A percentile compares a stretch with the other conserved stretches of the same genome.
Conservation (phyloP, 2,797 vertebrate species). For the Adrianichthys oophorus region DNA sequence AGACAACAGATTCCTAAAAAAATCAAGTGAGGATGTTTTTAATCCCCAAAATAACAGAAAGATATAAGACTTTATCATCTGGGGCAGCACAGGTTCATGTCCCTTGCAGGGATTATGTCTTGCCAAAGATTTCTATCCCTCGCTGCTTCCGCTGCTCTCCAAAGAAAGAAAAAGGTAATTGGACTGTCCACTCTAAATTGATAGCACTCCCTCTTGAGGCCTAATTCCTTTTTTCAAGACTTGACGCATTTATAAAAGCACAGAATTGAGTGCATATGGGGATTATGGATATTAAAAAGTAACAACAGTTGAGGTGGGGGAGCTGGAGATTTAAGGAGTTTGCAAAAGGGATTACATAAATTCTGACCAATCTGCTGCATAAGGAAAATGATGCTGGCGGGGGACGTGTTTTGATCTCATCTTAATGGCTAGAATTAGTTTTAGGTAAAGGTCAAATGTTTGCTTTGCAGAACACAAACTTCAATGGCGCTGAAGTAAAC, state of each 20-base stretch:
- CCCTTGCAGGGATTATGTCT: slow-evolving; percentile 26
- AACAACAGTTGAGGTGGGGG: slow-evolving; percentile 48
- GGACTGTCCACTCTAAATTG: slow-evolving; percentile 59
- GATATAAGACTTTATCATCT: background rate
- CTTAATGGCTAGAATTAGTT: slow-evolving; percentile 11
- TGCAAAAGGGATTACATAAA: slow-evolving; percentile 45
- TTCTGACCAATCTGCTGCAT: slow-evolving; percentile 25
- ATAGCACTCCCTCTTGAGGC: slow-evolving; percentile 53
- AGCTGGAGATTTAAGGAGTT: slow-evolving; percentile 27
- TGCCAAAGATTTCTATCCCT: slow-evolving; percentile 39
- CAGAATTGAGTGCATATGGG: slow-evolving; percentile 55
- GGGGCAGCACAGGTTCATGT: slow-evolving; percentile 39
- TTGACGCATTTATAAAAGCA: slow-evolving; percentile 45
- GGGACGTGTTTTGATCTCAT: slow-evolving; percentile 26
- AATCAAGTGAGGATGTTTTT: no score
- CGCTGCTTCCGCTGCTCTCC: slow-evolving; percentile 22
- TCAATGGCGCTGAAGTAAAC: slow-evolving; percentile 10
- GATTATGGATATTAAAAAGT: slow-evolving; percentile 65
- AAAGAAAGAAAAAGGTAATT: slow-evolving; percentile 65
- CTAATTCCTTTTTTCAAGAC: slow-evolving; percentile 45
- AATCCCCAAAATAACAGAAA: no score
- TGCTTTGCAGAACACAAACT: no score
- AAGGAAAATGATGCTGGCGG: slow-evolving; percentile 36
- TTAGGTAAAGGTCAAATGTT: background rate
- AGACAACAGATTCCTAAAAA: no score